Base-by-base conservation (phyloP, 2,113 vertebrate species). In the Oncorhynchus clarkii region DNA sequence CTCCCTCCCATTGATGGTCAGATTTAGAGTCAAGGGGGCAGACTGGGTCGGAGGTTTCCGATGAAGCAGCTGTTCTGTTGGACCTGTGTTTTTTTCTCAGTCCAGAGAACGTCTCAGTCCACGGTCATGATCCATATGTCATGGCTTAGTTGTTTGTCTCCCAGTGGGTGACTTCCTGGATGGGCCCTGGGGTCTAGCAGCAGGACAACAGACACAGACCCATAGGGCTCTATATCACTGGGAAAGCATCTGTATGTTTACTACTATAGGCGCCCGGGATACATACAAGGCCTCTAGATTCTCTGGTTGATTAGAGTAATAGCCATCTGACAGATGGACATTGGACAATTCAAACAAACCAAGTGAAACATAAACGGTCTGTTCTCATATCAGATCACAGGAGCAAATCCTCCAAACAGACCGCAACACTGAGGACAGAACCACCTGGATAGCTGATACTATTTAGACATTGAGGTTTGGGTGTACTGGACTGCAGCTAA, bases 51-150 rank as follows among this genome's bases (percentile, higher is more conserved):
- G 39, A 72, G 39, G 45, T 77, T 20, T 78, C 68, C 77, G 69
- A 78, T 69, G 79, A 73, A 77, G 73, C 84, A 86, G 86, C 80
- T 84, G 80, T 67, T 77, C 71, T 76, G 66, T 81, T 78, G 77
- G 59, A 31, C n/a, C 39, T 45, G 39, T 45, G 39, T 45, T 11
- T 11, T 45, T 34, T 8, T 7, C 34, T 34, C 34, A 34, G 34
- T 34, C 39, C 39, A 45, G 39, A 11, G 39, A 45, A 9, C 9
- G 39, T 48, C 27, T 72, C 1, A 59, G 78, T 75, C 79, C 31
- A 74, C 74, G 85, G 76, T 78, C 49, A 9, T 6, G 77, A 81
- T 76, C 76, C 51, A 29, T 26, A n/a, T 29, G 64, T 51, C 18
- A 18, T 18, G 65, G 49, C 73, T 69, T 73, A 20, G 69, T 70